These are phyloP conservation scores for Frankliniella intonsa DNA, from an alignment of 2,888 invertebrate genomes.

Conservation along the genomic window DNA sequence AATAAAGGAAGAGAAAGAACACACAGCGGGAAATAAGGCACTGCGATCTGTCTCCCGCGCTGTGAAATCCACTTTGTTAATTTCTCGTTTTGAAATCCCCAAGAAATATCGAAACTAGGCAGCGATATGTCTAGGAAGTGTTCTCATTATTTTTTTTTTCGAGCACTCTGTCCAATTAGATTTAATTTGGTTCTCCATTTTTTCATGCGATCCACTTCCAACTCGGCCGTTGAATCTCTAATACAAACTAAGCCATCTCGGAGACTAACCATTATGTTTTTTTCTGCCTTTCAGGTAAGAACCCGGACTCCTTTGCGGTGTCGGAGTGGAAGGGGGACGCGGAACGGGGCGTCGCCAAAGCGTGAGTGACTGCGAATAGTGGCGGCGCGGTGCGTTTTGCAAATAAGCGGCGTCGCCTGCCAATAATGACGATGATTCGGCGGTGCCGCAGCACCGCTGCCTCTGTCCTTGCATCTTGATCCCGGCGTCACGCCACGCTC, in stretches of 20 bases:
- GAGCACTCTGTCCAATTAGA: too few species aligned
- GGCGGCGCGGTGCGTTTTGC: not conserved
- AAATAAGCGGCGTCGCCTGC: constrained; percentile 2
- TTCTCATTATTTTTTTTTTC: too few species aligned
- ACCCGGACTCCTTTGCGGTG: not conserved
- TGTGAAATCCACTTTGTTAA: too few species aligned
- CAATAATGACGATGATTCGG: not conserved
- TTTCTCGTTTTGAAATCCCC: too few species aligned
- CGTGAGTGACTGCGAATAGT: not conserved
- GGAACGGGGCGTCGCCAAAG: not conserved
- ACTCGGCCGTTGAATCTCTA: too few species aligned
- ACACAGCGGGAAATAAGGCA: too few species aligned
- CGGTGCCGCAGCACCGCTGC: not conserved
- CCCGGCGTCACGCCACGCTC: not conserved
- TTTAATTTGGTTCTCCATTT: not conserved
- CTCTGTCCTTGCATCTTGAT: not conserved
- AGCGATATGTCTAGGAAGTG: too few species aligned
- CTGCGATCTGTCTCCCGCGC: too few species aligned
- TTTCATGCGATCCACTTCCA: too few species aligned
- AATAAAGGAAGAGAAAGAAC: too few species aligned
- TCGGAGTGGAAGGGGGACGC: not conserved
- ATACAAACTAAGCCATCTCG: too few species aligned
- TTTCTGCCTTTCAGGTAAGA: not conserved
- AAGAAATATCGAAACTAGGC: too few species aligned
- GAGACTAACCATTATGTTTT: not conserved